These are phyloP conservation scores for Pomatostomus ruficeps DNA, from an alignment of 2,113 vertebrate genomes.

Conservation along the genomic window DNA sequence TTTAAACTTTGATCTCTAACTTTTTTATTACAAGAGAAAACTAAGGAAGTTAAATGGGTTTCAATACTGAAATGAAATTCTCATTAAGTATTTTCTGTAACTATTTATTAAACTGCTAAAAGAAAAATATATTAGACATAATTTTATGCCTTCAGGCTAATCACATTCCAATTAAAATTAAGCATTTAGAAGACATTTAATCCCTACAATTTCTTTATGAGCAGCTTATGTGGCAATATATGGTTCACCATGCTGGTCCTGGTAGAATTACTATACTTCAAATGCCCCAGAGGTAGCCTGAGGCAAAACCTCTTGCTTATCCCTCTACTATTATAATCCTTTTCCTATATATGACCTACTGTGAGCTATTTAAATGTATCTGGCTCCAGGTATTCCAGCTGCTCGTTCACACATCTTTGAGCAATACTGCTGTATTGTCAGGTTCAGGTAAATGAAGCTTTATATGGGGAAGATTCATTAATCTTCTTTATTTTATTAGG, in stretches of 20 bases:
- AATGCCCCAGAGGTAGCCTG: not conserved
- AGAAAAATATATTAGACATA: constrained; percentile 11
- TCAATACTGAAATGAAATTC: not conserved
- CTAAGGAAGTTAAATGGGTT: not conserved
- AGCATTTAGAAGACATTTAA: constrained; percentile 49
- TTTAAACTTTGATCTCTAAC: not conserved
- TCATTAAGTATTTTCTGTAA: constrained; percentile 21
- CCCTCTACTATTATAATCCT: not conserved
- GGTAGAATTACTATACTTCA: not conserved
- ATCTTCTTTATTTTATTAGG: constrained; percentile 41
- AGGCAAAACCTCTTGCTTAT: constrained; percentile 20
- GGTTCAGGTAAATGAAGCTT: not conserved
- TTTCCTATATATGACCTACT: not conserved
- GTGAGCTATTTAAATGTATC: not conserved
- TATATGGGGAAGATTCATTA: constrained; percentile 23
- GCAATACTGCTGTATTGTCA: not conserved
- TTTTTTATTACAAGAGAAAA: not conserved
- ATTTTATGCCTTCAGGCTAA: constrained; percentile 45
- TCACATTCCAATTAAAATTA: constrained; percentile 49
- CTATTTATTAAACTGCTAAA: constrained; percentile 56
- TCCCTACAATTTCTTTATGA: constrained; percentile 55
- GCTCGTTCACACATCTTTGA: not conserved
- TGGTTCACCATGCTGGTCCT: not conserved
- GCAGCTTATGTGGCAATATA: constrained; percentile 6
- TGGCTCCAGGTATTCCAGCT: not conserved